A percentile compares a stretch with the other conserved stretches of the same genome.
Evolutionary conservation across 2,888 invertebrate species (phyloP).

Genomic region (Synergus laeviventris): DNA sequence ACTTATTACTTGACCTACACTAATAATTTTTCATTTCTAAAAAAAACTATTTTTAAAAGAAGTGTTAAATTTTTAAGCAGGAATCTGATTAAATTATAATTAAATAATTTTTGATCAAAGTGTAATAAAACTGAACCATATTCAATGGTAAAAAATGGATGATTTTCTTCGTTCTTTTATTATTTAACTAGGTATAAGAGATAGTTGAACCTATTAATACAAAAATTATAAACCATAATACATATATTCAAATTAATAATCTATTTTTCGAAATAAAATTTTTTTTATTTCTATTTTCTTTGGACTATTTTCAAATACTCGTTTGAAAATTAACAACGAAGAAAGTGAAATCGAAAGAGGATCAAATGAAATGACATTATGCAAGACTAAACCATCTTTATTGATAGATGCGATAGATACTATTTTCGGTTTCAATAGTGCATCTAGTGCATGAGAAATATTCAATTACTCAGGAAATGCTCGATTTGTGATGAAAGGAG

Average conservation of each 20-base stretch:
- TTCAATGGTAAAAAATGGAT: too few species aligned
- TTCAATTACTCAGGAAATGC: conserved; percentile 9
- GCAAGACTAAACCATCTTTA: conserved; percentile 2
- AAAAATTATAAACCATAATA: neutral
- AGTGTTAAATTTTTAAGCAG: neutral
- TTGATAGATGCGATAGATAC: neutral
- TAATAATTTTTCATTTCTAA: neutral
- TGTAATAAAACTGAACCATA: neutral
- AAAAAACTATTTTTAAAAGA: neutral
- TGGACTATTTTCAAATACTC: neutral
- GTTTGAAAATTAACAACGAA: neutral
- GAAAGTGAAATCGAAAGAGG: neutral
- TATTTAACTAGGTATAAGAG: too few species aligned
- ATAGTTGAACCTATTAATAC: neutral
- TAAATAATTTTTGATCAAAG: neutral
- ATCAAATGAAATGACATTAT: neutral
- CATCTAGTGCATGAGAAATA: neutral
- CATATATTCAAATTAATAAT: neutral
- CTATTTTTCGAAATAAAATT: neutral
- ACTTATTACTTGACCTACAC: neutral
- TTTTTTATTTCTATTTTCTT: neutral
- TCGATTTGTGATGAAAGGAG: neutral
- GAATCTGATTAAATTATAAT: neutral
- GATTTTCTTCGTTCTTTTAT: too few species aligned
- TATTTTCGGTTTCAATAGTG: conserved; percentile 16